Evolutionary conservation across 2,888 invertebrate genomes (phyloP).

Genomic region (Dryococelus australis): DNA sequence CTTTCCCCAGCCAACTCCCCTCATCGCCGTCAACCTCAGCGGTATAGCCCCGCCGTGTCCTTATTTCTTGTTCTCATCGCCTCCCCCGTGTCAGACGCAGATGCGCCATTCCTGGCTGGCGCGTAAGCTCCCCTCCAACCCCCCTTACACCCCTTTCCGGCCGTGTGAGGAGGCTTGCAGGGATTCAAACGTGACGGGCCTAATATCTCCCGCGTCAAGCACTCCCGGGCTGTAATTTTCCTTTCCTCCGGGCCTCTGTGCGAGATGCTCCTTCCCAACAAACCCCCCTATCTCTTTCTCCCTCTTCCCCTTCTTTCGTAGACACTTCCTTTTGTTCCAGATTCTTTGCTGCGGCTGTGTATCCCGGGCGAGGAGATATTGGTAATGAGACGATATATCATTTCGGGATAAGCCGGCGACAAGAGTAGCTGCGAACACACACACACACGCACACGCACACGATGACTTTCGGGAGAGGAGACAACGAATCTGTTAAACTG

Average conservation of each 20-base stretch:
- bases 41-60: background rate
- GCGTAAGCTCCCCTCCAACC: background rate
- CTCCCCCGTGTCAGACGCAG: background rate
- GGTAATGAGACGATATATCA: background rate
- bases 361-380: background rate
- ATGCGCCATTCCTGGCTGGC: background rate
- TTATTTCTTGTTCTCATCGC: slow-evolving; percentile 1
- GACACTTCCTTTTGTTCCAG: background rate
- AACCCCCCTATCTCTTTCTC: background rate
- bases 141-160: background rate
- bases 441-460: too few species aligned
- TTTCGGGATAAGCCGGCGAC: too few species aligned
- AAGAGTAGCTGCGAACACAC: too few species aligned
- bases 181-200: slow-evolving; percentile 5
- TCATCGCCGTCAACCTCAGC: background rate
- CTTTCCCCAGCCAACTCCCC: background rate
- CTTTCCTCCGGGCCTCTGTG: background rate
- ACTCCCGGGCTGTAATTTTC: slow-evolving; percentile 9
- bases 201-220: slow-evolving; percentile 10
- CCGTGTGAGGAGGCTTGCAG: background rate
- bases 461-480: too few species aligned
- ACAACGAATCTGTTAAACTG: too few species aligned
- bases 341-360: too few species aligned
- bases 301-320: background rate
- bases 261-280: background rate